phyloP scores from a whole-genome alignment of 2,797 vertebrate species.

The Lindbergichthys nudifrons region DNA sequence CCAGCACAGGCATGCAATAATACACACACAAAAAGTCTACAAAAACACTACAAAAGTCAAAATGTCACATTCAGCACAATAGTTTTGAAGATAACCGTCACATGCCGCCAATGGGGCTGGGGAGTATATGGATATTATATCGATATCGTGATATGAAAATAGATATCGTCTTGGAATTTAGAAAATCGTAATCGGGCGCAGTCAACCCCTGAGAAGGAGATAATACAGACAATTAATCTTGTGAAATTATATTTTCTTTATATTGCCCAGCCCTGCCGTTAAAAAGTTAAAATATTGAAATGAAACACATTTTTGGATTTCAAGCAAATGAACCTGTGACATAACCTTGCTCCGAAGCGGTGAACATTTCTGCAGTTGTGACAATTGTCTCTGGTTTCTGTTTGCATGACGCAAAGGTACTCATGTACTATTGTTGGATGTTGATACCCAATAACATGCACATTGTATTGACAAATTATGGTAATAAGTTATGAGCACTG shows the following conservation, averaged over 20 bases:
- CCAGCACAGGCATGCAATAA: conserved; percentile 24
- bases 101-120: too few species aligned
- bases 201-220: too few species aligned
- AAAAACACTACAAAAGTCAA: conserved; percentile 8
- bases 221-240: too few species aligned
- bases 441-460: background rate
- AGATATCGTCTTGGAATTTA: too few species aligned
- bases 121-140: too few species aligned
- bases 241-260: too few species aligned
- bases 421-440: conserved; percentile 11
- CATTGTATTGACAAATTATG: conserved; percentile 3
- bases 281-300: background rate
- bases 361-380: background rate
- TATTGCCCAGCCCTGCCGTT: too few species aligned
- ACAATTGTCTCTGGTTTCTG: conserved; percentile 11
- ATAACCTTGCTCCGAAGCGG: background rate
- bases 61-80: conserved; percentile 27
- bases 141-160: too few species aligned
- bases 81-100: conserved; percentile 15
- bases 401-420: conserved; percentile 15
- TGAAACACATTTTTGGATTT: background rate
- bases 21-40: background rate
- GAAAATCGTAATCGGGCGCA: too few species aligned
- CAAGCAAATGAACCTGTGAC: background rate
- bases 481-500: background rate